Percentiles rank a stretch among this genome's conserved stretches.
These are phyloP conservation scores for Diachasma alloeum DNA, from an alignment of 1,140 invertebrate genomes.

Conservation along the genomic window DNA sequence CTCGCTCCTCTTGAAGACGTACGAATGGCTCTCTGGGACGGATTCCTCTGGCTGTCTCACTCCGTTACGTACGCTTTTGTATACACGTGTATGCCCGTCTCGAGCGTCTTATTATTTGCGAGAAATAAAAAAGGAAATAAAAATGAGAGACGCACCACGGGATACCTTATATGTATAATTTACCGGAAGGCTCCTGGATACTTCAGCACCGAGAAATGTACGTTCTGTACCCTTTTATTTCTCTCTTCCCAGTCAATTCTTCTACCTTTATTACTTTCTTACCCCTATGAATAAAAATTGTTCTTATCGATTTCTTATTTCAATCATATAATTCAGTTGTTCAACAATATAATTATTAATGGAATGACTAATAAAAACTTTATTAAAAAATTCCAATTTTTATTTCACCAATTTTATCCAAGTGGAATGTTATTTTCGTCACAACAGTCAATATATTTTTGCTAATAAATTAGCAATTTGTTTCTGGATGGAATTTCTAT, in stretches of 20 bases:
- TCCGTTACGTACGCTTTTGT: background rate
- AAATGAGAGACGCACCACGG: background rate
- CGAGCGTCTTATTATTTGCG: background rate
- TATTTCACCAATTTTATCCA: too few relatives aligned
- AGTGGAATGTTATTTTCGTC: too few relatives aligned
- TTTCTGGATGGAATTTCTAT: too few relatives aligned
- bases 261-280: background rate
- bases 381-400: too few relatives aligned
- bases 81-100: background rate
- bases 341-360: background rate
- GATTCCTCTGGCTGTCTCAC: background rate
- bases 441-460: too few relatives aligned
- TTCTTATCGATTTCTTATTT: too few relatives aligned
- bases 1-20: background rate
- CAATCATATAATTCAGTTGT: background rate
- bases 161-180: constrained; percentile 5
- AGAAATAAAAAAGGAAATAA: background rate
- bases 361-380: too few relatives aligned
- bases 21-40: background rate
- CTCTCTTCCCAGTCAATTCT: background rate
- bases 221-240: background rate
- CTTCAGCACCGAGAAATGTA: background rate
- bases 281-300: background rate
- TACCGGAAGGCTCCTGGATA: background rate
- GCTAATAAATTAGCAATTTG: too few relatives aligned